Conservation (phyloP, 2,888 invertebrate species). For the Pomacea canaliculata region DNA sequence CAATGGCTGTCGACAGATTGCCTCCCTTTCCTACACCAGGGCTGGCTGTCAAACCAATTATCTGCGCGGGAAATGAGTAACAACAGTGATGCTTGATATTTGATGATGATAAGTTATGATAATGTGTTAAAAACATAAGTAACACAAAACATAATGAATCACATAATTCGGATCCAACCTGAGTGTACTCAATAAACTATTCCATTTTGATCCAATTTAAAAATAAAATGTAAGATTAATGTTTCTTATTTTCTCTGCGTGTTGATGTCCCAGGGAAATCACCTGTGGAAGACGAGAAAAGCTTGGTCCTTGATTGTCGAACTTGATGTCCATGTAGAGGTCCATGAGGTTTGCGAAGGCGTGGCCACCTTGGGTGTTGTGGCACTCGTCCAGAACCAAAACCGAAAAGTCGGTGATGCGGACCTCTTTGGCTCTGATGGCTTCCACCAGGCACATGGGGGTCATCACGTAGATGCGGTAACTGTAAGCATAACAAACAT, state of each 20-base stretch:
- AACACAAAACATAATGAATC: too few species aligned
- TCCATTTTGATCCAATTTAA: too few species aligned
- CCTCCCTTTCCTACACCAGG: slow-evolving; percentile 14
- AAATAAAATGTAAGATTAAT: too few species aligned
- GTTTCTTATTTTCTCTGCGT: too few species aligned
- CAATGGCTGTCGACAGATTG: background rate
- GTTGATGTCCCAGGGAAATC: too few species aligned
- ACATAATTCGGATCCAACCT: too few species aligned
- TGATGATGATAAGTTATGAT: too few species aligned
- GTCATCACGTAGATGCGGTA: slow-evolving; percentile 21
- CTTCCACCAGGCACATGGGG: slow-evolving; percentile 21
- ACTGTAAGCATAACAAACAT: background rate
- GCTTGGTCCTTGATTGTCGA: background rate
- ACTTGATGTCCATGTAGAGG: slow-evolving; percentile 14
- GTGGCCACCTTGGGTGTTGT: slow-evolving; percentile 17
- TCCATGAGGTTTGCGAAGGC: slow-evolving; percentile 18
- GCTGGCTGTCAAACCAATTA: slow-evolving; percentile 22
- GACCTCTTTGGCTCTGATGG: slow-evolving; percentile 9
- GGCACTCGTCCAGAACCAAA: slow-evolving; percentile 21
- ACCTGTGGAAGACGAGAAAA: too few species aligned
- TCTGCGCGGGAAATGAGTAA: background rate
- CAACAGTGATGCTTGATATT: too few species aligned
- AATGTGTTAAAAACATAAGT: too few species aligned
- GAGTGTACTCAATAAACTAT: too few species aligned
- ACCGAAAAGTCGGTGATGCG: slow-evolving; percentile 18